Conservation (phyloP, 1,140 invertebrate species). For the Araneus ventricosus region DNA sequence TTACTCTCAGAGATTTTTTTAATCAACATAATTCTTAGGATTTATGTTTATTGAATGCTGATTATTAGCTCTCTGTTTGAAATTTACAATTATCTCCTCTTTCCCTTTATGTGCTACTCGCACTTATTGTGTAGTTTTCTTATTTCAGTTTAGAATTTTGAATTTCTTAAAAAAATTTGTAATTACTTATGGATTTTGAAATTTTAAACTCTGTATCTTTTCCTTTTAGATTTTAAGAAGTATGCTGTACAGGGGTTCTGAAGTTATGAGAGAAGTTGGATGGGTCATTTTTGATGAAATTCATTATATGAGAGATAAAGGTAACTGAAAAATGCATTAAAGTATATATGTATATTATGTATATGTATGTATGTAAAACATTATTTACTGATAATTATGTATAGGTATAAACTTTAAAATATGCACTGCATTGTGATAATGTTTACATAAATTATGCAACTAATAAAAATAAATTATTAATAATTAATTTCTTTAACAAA, state of each 20-base stretch:
- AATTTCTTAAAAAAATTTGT: slow-evolving; percentile 25
- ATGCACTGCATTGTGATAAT: too few relatives aligned
- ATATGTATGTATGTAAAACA: too few relatives aligned
- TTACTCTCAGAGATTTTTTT: background rate
- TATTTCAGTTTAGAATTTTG: too few relatives aligned
- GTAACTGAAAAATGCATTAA: slow-evolving; percentile 76
- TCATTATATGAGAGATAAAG: slow-evolving; percentile 99
- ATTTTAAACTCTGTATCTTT: slow-evolving; percentile 10
- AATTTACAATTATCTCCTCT: background rate
- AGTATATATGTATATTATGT: too few relatives aligned
- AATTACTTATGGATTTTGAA: background rate
- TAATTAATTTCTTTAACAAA: too few relatives aligned
- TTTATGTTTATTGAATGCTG: background rate
- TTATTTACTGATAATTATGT: too few relatives aligned
- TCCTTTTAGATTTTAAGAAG: slow-evolving; percentile 92
- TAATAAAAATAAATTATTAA: too few relatives aligned
- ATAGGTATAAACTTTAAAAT: too few relatives aligned
- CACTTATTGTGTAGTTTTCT: too few relatives aligned
- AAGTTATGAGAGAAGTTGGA: slow-evolving; percentile 98
- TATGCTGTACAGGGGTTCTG: slow-evolving; percentile 99
- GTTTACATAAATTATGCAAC: too few relatives aligned
- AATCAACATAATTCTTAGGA: background rate
- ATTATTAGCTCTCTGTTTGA: background rate
- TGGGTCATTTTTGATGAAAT: slow-evolving; percentile 99
- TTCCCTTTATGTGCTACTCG: too few relatives aligned